Percentiles rank a stretch among this genome's conserved stretches.
These are phyloP conservation scores for Drosophila tropicalis DNA, from an alignment of 1,140 invertebrate genomes.

Conservation along the genomic window DNA sequence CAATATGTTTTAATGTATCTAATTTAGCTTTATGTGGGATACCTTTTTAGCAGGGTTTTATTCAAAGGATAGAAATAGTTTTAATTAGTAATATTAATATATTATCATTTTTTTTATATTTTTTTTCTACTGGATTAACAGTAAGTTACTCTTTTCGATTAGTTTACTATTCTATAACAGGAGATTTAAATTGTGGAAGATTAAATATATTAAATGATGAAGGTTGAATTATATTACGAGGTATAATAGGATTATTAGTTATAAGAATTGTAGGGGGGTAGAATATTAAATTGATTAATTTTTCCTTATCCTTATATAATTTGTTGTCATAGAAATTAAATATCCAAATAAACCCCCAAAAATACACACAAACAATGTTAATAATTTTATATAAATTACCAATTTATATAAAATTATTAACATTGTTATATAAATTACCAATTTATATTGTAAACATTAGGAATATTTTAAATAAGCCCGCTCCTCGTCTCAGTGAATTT, in stretches of 20 bases:
- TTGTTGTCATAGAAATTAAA: constrained; percentile 83
- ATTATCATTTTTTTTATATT: constrained; percentile 84
- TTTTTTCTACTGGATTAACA: constrained; percentile 85
- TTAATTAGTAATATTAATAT: constrained; percentile 84
- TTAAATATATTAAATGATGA: constrained; percentile 84
- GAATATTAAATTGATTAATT: constrained; percentile 83
- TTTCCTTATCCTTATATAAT: constrained; percentile 84
- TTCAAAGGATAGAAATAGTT: constrained; percentile 86
- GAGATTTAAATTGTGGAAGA: constrained; percentile 83
- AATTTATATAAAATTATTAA: no score
- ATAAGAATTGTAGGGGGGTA: constrained; percentile 84
- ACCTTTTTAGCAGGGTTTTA: constrained; percentile 87
- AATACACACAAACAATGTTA: constrained; percentile 83
- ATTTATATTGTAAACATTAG: no score
- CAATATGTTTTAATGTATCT: constrained; percentile 84
- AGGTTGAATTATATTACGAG: constrained; percentile 83
- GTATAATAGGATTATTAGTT: constrained; percentile 84
- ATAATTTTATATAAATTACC: constrained; percentile 83
- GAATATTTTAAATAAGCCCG: no score
- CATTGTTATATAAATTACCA: no score
- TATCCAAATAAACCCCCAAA: constrained; percentile 76
- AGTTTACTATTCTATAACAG: constrained; percentile 84
- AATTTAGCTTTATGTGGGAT: constrained; percentile 85
- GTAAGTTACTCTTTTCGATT: constrained; percentile 83
- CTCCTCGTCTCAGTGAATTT: no score